These are phyloP conservation scores for Meteorus sp. DNA, from an alignment of 1,140 invertebrate genomes.

Conservation along the genomic window DNA sequence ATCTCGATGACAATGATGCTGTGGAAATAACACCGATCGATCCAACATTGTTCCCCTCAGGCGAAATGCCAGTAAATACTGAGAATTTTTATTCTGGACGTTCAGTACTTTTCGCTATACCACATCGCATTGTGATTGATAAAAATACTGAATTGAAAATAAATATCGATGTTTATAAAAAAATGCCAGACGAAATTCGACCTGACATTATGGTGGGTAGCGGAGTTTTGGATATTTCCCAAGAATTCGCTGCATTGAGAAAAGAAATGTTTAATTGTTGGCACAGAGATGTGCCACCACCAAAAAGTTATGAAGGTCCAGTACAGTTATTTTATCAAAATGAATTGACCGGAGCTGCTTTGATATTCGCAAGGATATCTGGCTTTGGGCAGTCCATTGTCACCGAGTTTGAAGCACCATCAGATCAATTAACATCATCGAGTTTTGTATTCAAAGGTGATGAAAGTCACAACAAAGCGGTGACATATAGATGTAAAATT, in stretches of 20 bases:
- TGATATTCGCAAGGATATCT: conserved; percentile 42
- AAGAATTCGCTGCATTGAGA: conserved; percentile 43
- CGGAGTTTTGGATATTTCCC: conserved; percentile 42
- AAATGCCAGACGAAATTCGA: conserved; percentile 37
- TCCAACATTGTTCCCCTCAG: conserved; percentile 37
- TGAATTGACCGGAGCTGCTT: conserved; percentile 28
- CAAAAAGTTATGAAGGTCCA: conserved; percentile 42
- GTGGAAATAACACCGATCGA: conserved; percentile 44
- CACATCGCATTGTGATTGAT: conserved; percentile 23
- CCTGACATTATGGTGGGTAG: conserved; percentile 41
- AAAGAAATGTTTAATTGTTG: conserved; percentile 44
- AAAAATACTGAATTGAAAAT: conserved; percentile 38
- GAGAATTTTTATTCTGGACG: conserved; percentile 45
- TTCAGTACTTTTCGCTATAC: conserved; percentile 48
- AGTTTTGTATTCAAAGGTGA: conserved; percentile 40
- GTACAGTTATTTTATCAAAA: conserved; percentile 36
- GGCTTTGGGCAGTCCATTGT: conserved; percentile 43
- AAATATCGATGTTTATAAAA: conserved; percentile 39
- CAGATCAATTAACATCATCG: background rate
- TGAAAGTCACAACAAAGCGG: conserved; percentile 17
- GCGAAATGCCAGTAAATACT: conserved; percentile 32
- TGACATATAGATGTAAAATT: conserved; percentile 39
- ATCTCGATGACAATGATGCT: conserved; percentile 37
- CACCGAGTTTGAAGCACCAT: conserved; percentile 44
- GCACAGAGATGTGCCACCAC: conserved; percentile 28